Evolutionary conservation across 2,888 invertebrate species (phyloP).

Genomic region (Limnephilus marmoratus): DNA sequence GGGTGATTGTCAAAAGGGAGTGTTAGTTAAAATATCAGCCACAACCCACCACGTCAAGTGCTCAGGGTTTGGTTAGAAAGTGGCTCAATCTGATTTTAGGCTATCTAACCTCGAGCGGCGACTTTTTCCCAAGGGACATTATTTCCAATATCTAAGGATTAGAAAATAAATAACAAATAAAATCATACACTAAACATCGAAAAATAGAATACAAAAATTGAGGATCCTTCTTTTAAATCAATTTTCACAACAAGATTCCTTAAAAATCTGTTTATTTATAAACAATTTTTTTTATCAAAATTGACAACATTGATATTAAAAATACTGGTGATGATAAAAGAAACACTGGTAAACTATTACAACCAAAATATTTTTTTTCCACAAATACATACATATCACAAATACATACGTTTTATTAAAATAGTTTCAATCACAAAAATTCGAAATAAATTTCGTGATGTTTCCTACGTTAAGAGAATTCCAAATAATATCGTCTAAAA

Average conservation of each 20-base stretch:
- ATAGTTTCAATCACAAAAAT: neutral
- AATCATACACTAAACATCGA: neutral
- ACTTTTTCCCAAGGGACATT: slow-evolving; percentile 25
- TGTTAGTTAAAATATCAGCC: neutral
- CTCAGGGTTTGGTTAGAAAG: slow-evolving; percentile 23
- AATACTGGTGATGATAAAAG: no score
- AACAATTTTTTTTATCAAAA: no score
- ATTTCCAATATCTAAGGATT: slow-evolving; percentile 55
- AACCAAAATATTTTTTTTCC: neutral
- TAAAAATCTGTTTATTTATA: no score
- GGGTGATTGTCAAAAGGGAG: neutral
- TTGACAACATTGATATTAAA: no score
- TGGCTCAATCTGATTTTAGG: slow-evolving; percentile 3
- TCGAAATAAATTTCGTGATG: neutral
- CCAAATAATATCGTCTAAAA: neutral
- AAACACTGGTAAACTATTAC: no score
- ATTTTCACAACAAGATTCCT: neutral
- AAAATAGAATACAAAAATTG: neutral
- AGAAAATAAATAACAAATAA: slow-evolving; percentile 23
- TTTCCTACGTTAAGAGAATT: neutral
- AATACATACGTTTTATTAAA: neutral
- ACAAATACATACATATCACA: neutral
- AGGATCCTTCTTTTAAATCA: neutral
- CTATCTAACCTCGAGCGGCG: slow-evolving; percentile 47
- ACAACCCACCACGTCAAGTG: slow-evolving; percentile 24